These are phyloP conservation scores for Desmophyllum pertusum DNA, from an alignment of 92 coral and sea anemone genomes.

Conservation along the genomic window DNA sequence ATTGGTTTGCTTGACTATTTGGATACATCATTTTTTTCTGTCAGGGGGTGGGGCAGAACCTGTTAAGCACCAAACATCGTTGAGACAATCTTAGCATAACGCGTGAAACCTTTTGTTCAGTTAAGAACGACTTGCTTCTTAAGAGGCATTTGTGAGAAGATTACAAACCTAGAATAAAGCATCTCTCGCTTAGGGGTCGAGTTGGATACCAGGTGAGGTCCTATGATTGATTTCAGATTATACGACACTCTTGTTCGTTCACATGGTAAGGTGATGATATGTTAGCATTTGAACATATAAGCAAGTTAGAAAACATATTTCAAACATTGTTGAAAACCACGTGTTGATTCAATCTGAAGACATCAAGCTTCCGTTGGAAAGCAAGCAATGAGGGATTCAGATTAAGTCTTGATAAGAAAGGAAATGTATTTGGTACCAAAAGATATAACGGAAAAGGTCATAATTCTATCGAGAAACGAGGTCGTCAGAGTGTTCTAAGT, in stretches of 20 bases:
- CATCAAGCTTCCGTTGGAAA: not conserved
- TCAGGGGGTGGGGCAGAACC: conserved; percentile 31
- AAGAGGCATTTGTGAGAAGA: not conserved
- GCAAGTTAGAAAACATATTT: not conserved
- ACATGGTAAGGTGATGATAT: not conserved
- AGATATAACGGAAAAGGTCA: not conserved
- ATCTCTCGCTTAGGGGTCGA: not conserved
- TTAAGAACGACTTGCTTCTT: not conserved
- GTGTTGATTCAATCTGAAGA: not conserved
- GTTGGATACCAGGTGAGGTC: conserved; percentile 16
- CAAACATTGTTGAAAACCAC: not conserved
- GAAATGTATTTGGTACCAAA: not conserved
- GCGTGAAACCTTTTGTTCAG: conserved; percentile 13
- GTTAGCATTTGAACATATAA: no score
- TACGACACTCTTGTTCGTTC: not conserved
- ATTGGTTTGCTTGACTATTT: not conserved
- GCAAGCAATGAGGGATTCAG: not conserved
- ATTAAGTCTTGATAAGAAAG: not conserved
- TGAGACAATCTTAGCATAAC: conserved; percentile 3
- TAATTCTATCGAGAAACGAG: not conserved
- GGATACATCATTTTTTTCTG: not conserved
- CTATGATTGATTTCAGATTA: not conserved
- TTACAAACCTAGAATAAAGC: conserved; percentile 14
- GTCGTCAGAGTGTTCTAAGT: not conserved
- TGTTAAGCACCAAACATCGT: conserved; percentile 28